Base-by-base conservation (phyloP, 2,888 invertebrate genomes). In the Platycheirus rosarum region DNA sequence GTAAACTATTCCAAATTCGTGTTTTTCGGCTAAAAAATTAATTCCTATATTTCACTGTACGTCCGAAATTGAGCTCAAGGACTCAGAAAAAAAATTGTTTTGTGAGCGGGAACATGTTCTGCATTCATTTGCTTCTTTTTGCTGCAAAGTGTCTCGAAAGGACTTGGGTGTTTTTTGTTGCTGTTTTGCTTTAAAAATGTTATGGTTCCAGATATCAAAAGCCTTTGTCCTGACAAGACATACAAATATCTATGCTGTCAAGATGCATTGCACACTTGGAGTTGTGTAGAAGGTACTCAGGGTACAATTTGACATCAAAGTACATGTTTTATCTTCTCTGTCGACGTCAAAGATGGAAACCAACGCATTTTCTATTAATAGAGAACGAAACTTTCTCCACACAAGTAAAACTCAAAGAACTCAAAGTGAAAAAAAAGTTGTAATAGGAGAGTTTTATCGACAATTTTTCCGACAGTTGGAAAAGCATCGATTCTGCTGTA, bases 221-320 rank as follows among this genome's bases (percentile, higher is more conserved):
- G 60, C 55, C 68, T 77, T 74, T 74, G 74, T 74, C 74, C 74
- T 57, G 37, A 23, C 20, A 74, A 35, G 32, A 79, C 37, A 60
- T 2, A 14, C 0, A 79, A 51, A 26, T 23, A 23, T 40, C 40
- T 57, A 53, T 42, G 35, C n/a, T n/a, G n/a, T n/a, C n/a, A 74
- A 46, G 48, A 74, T 32, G 63, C 42, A 68, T 69, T 79, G 48
- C 9, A 49, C 71, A 68, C 78, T 62, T 66, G 53, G 37, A 46
- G 74, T 69, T 74, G 69, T 79, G 74, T 37, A 69, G 62, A 62
- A 44, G 68, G 60, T 57, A 37, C 66, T 71, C n/a, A 29, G 53
- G 11, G 13, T 62, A 53, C 66, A 62, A 46, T 63, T 46, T 65
- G 60, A 23, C 44, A 44, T 29, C 26, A 60, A 60, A 44, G 29